phyloP scores from a whole-genome alignment of 2,113 vertebrate species.

The Platycercus adscitus region DNA sequence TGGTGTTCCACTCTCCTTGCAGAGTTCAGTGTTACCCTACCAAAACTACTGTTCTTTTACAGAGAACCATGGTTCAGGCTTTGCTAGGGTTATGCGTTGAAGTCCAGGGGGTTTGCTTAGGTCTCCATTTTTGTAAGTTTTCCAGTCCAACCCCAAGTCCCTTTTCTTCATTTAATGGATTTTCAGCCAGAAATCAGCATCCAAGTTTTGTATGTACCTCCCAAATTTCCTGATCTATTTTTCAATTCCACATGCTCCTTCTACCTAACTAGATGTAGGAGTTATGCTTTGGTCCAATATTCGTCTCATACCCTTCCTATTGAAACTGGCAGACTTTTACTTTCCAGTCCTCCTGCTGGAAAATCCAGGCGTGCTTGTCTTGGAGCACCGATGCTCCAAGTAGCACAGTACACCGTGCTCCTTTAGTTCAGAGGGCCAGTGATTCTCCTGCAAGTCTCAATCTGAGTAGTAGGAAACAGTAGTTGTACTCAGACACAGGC shows the following conservation, averaged over 20 bases:
- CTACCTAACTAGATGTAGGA: neutral
- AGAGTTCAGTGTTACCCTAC: neutral
- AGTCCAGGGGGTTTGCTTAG: neutral
- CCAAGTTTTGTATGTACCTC: neutral
- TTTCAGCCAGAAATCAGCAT: neutral
- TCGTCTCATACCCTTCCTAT: neutral
- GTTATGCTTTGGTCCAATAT: neutral
- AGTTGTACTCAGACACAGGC: neutral
- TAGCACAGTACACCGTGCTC: neutral
- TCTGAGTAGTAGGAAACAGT: neutral
- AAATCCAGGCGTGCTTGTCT: neutral
- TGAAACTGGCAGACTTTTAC: neutral
- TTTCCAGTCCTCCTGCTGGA: neutral
- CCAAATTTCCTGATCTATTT: neutral
- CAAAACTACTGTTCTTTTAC: neutral
- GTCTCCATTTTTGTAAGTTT: neutral
- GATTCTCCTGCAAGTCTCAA: neutral
- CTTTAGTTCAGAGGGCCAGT: neutral
- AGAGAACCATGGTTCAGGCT: neutral
- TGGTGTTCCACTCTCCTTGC: neutral
- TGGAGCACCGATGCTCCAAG: neutral
- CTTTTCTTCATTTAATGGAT: neutral
- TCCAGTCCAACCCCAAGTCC: neutral
- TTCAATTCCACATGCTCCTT: neutral
- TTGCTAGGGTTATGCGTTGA: neutral